A percentile compares a stretch with the other conserved stretches of the same genome.
Conservation (phyloP, 2,113 vertebrate genomes). For the Dipodomys ordii region DNA sequence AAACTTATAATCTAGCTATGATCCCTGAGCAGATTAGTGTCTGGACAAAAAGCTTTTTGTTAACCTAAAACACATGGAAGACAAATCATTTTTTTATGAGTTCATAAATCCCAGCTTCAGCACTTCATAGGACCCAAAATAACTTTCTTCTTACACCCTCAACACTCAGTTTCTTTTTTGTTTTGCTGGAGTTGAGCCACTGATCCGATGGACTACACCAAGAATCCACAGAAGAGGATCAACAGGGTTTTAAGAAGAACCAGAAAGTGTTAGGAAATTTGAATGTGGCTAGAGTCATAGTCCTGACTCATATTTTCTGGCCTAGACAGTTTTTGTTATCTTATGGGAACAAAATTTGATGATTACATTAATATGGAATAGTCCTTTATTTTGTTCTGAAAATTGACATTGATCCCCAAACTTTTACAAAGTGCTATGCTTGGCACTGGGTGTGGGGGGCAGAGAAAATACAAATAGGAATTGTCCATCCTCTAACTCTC, state of each 20-base stretch:
- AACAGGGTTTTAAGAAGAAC: background rate
- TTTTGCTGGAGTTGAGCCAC: background rate
- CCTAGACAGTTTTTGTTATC: background rate
- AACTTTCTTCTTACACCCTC: conserved; percentile 21
- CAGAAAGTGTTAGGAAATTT: background rate
- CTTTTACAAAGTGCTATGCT: background rate
- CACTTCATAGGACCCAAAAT: background rate
- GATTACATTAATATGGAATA: conserved; percentile 1
- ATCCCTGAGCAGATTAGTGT: background rate
- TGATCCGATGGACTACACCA: background rate
- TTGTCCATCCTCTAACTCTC: background rate
- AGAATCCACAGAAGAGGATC: background rate
- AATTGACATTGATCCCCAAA: background rate
- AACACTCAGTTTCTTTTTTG: background rate
- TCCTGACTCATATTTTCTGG: background rate
- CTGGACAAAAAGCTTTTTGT: conserved; percentile 40
- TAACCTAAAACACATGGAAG: conserved; percentile 11
- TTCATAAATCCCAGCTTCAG: background rate
- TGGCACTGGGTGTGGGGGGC: background rate
- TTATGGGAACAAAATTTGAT: conserved; percentile 10
- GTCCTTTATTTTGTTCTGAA: conserved; percentile 44
- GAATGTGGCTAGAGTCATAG: background rate
- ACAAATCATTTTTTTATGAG: background rate
- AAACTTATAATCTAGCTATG: background rate
- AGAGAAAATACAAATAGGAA: background rate